Evolutionary conservation across 2,113 vertebrate genomes (phyloP).

Genomic region (Onychorhynchus coronatus): DNA sequence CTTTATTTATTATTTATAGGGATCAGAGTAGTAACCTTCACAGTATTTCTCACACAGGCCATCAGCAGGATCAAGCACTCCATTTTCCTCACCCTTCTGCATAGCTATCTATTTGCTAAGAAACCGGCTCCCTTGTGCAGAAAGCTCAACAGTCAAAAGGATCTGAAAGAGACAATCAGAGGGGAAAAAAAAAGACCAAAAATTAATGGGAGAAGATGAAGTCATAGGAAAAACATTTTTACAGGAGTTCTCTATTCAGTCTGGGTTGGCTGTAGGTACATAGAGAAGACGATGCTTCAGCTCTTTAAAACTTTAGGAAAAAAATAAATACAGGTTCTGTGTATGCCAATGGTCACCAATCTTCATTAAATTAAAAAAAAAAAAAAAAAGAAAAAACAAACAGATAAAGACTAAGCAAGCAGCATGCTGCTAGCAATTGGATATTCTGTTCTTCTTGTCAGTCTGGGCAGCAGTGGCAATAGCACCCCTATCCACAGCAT

Average conservation of each 20-base stretch:
- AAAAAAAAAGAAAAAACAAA: neutral
- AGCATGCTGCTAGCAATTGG: neutral
- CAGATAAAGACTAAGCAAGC: neutral
- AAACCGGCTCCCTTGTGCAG: neutral
- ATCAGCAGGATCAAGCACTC: neutral
- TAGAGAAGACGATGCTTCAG: neutral
- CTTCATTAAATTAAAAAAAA: neutral
- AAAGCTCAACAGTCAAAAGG: conserved; percentile 18
- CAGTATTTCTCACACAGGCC: neutral
- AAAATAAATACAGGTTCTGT: neutral
- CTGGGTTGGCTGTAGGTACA: neutral
- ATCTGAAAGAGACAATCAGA: conserved; percentile 39
- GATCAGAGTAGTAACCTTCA: neutral
- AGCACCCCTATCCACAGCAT: neutral
- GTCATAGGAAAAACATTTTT: neutral
- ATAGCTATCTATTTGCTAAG: conserved; percentile 24
- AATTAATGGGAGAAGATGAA: neutral
- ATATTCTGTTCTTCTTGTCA: neutral
- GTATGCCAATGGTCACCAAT: neutral
- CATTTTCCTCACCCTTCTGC: conserved; percentile 1
- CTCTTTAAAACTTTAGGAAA: neutral
- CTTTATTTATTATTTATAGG: neutral
- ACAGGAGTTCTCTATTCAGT: neutral
- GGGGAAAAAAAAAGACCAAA: neutral
- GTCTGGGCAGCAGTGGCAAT: neutral